Evolutionary conservation across 1,140 invertebrate genomes (phyloP).

Genomic region (Ips nitidus): DNA sequence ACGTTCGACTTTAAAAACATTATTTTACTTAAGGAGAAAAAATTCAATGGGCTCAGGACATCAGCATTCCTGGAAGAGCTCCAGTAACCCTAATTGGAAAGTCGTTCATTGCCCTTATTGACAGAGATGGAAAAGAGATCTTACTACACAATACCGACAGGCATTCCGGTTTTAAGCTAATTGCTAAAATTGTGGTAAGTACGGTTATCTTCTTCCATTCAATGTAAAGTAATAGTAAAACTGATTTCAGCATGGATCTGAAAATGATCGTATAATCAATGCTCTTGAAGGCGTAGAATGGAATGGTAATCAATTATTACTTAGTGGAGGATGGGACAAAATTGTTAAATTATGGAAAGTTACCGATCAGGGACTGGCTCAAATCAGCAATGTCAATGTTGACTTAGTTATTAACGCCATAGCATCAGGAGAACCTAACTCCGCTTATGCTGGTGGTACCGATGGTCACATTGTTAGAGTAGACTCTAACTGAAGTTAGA

Average conservation of each 20-base stretch:
- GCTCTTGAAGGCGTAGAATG: slow-evolving; percentile 43
- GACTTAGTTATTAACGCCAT: slow-evolving; percentile 52
- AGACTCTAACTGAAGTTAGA: neutral
- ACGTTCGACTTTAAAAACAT: neutral
- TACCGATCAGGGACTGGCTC: slow-evolving; percentile 36
- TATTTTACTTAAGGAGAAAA: slow-evolving; percentile 46
- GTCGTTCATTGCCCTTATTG: slow-evolving; percentile 47
- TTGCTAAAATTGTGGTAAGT: slow-evolving; percentile 48
- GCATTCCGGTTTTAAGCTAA: slow-evolving; percentile 43
- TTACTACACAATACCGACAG: slow-evolving; percentile 46
- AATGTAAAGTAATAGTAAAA: neutral
- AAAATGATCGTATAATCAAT: slow-evolving; percentile 54
- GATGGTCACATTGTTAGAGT: slow-evolving; percentile 51
- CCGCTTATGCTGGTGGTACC: slow-evolving; percentile 50
- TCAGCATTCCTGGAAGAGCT: slow-evolving; percentile 49
- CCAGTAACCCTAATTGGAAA: slow-evolving; percentile 48
- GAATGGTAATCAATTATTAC: slow-evolving; percentile 46
- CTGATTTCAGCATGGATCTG: slow-evolving; percentile 43
- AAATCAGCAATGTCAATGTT: slow-evolving; percentile 41
- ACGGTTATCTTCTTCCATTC: neutral
- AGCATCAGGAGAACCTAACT: slow-evolving; percentile 44
- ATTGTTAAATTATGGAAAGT: slow-evolving; percentile 53
- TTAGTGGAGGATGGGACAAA: slow-evolving; percentile 55
- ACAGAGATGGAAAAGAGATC: slow-evolving; percentile 49
- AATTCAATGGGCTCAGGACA: slow-evolving; percentile 44